phyloP scores from a whole-genome alignment of 2,797 vertebrate genomes.

The Lateolabrax maculatus region DNA sequence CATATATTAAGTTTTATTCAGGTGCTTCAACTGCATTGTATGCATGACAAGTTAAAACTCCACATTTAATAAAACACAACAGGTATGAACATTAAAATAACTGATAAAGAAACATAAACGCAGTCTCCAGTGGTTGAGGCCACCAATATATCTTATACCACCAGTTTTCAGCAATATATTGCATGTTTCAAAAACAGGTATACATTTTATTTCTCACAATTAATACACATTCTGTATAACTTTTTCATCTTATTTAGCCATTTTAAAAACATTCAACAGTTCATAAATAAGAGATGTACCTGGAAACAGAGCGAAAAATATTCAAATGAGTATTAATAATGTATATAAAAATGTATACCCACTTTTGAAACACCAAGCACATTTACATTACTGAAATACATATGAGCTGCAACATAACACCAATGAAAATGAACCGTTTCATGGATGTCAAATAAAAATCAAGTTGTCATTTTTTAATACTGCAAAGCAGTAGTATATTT shows the following conservation, averaged over 20 bases:
- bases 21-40: conserved; percentile 59
- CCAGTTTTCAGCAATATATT: conserved; percentile 30
- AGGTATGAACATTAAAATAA: conserved; percentile 45
- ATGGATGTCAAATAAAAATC: conserved; percentile 40
- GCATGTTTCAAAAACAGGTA: conserved; percentile 58
- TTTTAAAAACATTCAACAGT: conserved; percentile 42
- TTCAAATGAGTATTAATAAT: conserved; percentile 42
- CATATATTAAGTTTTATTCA: conserved; percentile 80
- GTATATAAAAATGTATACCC: conserved; percentile 52
- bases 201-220: conserved; percentile 45
- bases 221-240: conserved; percentile 23
- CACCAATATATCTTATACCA: conserved; percentile 31
- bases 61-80: conserved; percentile 63
- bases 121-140: conserved; percentile 58
- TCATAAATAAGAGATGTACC: conserved; percentile 69
- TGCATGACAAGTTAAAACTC: conserved; percentile 53
- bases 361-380: conserved; percentile 49
- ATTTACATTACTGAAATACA: conserved; percentile 56
- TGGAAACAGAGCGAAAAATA: conserved; percentile 37
- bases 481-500: conserved; percentile 47
- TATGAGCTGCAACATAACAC: conserved; percentile 59
- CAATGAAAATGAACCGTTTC: conserved; percentile 40
- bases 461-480: conserved; percentile 21
- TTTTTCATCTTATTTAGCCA: conserved; percentile 32
- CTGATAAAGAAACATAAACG: conserved; percentile 31